Conservation (phyloP, 2,797 vertebrate species). For the Lepus townsendii region DNA sequence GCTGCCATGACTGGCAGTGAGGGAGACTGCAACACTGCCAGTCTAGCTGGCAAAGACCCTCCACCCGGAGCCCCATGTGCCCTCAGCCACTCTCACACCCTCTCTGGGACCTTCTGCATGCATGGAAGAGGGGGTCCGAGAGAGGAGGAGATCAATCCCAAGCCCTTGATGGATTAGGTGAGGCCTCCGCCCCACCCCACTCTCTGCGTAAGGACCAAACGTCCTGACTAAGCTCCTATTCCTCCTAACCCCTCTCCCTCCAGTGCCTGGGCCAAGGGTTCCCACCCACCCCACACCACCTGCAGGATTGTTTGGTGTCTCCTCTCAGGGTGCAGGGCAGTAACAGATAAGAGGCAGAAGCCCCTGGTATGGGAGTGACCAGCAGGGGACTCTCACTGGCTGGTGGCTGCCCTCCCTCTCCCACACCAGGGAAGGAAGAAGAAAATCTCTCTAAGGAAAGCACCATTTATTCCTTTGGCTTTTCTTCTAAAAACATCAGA, state of each 20-base stretch:
- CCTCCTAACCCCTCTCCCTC: not conserved
- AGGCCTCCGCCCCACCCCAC: fast-evolving
- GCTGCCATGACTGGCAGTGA: not conserved
- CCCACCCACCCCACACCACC: not conserved
- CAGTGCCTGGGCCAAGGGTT: not conserved
- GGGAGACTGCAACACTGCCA: not conserved
- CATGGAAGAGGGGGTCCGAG: not conserved
- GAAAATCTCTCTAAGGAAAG: not conserved
- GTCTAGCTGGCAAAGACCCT: not conserved
- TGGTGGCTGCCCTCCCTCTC: not conserved
- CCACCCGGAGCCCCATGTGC: not conserved
- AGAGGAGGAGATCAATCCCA: not conserved
- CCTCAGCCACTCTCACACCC: not conserved
- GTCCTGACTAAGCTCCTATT: no score
- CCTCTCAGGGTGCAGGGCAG: not conserved
- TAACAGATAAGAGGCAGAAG: not conserved
- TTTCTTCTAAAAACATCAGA: not conserved
- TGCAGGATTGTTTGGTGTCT: not conserved
- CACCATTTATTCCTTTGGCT: not conserved
- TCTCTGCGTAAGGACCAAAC: not conserved
- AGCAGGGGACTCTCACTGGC: not conserved
- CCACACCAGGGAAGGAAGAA: not conserved
- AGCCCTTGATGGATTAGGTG: fast-evolving
- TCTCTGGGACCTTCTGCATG: not conserved
- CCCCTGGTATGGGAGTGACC: no score